Conservation (phyloP, 2,888 invertebrate species). For the Horisme vitalbata region DNA sequence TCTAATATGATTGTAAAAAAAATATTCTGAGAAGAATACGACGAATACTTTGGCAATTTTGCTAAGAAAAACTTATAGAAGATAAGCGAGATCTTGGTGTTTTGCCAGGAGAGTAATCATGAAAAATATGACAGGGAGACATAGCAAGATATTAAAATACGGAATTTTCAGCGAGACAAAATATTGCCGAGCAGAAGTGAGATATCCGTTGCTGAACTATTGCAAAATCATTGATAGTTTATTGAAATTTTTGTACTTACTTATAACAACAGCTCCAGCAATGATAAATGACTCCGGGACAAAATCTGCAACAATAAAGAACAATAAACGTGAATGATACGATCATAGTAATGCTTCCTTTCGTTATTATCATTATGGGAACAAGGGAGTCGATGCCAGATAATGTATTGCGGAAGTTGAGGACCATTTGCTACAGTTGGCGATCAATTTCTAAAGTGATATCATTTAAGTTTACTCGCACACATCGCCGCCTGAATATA, state of each 20-base stretch:
- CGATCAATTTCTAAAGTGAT: constrained; percentile 55
- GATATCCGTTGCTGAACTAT: constrained; percentile 30
- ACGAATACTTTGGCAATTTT: constrained; percentile 31
- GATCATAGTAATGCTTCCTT: constrained; percentile 15
- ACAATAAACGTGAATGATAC: constrained; percentile 28
- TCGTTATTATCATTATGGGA: constrained; percentile 19
- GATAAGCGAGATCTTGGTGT: constrained; percentile 74
- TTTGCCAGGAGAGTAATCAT: constrained; percentile 75
- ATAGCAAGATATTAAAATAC: constrained; percentile 67
- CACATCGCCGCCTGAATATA: constrained; percentile 66
- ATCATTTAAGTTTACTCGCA: constrained; percentile 62
- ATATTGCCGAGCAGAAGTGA: constrained; percentile 40
- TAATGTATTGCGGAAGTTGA: constrained; percentile 25
- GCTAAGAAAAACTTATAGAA: constrained; percentile 65
- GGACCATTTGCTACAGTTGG: constrained; percentile 27
- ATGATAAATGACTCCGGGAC: constrained; percentile 77
- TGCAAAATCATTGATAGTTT: constrained; percentile 5
- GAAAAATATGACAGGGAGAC: constrained; percentile 70
- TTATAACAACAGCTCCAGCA: constrained; percentile 68
- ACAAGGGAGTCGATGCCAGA: constrained; percentile 12
- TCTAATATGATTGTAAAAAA: neutral
- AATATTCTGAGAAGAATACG: constrained; percentile 11
- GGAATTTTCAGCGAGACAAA: constrained; percentile 58
- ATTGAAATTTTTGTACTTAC: constrained; percentile 51
- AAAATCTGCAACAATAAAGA: constrained; percentile 69